Conservation (phyloP, 2,113 vertebrate species). For the Aspiorhynchus laticeps region DNA sequence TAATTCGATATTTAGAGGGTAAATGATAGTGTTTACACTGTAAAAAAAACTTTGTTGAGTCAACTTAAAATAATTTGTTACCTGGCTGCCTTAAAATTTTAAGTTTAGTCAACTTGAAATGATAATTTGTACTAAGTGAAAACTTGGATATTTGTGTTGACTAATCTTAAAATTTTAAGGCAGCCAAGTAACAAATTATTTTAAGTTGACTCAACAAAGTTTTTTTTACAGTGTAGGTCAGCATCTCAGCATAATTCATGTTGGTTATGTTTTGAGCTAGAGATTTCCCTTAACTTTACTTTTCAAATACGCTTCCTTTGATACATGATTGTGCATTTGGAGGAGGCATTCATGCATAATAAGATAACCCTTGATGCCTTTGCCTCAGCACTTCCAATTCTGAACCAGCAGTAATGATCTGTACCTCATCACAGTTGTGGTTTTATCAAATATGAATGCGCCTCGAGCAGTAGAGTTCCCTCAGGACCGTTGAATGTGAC, state of each 20-base stretch:
- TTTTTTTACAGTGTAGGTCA: too few relatives aligned
- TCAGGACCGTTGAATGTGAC: background rate
- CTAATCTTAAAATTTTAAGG: too few relatives aligned
- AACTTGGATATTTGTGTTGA: too few relatives aligned
- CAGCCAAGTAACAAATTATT: too few relatives aligned
- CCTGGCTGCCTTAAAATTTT: too few relatives aligned
- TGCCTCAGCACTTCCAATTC: background rate
- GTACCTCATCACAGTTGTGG: background rate
- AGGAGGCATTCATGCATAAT: background rate
- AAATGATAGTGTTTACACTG: background rate
- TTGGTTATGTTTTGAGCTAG: background rate
- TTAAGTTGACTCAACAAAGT: too few relatives aligned
- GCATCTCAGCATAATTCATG: background rate
- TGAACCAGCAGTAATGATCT: background rate
- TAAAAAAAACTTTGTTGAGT: too few relatives aligned
- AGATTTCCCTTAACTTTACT: background rate
- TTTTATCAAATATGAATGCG: constrained; percentile 2
- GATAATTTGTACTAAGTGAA: too few relatives aligned
- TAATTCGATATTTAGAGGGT: background rate
- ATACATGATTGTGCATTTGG: background rate
- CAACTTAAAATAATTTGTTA: too few relatives aligned
- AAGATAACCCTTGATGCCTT: background rate
- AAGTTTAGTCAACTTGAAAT: too few relatives aligned
- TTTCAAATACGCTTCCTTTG: background rate
- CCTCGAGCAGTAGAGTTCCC: background rate